phyloP scores from a whole-genome alignment of 53 echinoderm and acorn worm genomes.

The Luidia sarsii region DNA sequence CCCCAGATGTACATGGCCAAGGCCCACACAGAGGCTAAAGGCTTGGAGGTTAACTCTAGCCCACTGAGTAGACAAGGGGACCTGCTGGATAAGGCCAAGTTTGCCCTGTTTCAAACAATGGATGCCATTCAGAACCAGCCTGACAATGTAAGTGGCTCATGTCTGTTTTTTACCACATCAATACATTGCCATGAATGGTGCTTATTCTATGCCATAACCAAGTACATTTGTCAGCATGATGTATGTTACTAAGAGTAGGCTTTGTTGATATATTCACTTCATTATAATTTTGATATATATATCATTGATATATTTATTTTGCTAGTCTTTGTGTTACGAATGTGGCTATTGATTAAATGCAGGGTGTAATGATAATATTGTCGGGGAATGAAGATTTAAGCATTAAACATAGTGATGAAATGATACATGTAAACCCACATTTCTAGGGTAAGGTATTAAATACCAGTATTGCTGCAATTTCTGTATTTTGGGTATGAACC shows the following conservation, averaged over 20 bases:
- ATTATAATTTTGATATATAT: not conserved
- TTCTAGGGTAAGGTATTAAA: too few species aligned
- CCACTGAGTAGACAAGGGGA: conserved; percentile 69
- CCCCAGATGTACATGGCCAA: conserved; percentile 83
- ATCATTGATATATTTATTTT: not conserved
- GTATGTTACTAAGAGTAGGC: not conserved
- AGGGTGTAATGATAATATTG: too few species aligned
- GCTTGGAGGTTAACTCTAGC: conserved; percentile 52
- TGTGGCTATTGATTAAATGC: too few species aligned
- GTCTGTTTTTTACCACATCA: not conserved
- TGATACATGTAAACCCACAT: too few species aligned
- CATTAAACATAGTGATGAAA: too few species aligned
- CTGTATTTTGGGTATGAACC: too few species aligned
- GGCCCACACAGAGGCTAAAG: conserved; percentile 54
- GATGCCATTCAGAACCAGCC: conserved; percentile 77
- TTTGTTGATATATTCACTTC: not conserved
- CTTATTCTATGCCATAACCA: too few species aligned
- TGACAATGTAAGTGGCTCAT: conserved; percentile 69
- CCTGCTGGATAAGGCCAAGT: conserved; percentile 80
- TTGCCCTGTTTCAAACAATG: conserved; percentile 81
- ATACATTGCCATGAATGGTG: too few species aligned
- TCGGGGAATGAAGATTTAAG: too few species aligned
- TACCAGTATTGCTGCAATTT: too few species aligned
- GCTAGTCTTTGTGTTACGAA: not conserved
- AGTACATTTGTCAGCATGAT: too few species aligned